Percentiles rank a stretch among this genome's conserved stretches.
Evolutionary conservation across 2,888 invertebrate species (phyloP).

Genomic region (Cryptophagus acutangulus): DNA sequence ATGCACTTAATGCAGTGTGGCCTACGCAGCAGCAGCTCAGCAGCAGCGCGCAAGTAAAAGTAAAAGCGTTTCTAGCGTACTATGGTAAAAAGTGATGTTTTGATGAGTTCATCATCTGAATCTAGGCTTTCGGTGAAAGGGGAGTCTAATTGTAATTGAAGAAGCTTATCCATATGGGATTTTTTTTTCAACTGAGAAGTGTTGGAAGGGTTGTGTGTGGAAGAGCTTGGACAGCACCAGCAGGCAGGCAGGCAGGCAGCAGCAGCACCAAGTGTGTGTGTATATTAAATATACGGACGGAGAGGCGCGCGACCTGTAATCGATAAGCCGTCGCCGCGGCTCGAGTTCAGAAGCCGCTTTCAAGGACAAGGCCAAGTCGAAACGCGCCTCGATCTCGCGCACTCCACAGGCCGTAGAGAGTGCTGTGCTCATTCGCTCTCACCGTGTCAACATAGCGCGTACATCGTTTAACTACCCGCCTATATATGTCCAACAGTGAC

Average conservation of each 20-base stretch:
- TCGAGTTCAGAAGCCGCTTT: slow-evolving; percentile 49
- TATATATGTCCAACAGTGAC: slow-evolving; percentile 4
- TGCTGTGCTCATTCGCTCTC: slow-evolving; percentile 23
- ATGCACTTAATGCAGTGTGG: too few relatives aligned
- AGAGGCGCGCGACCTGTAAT: slow-evolving; percentile 42
- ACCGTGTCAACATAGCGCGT: slow-evolving; percentile 21
- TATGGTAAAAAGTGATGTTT: background rate
- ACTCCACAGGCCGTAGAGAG: slow-evolving; percentile 19
- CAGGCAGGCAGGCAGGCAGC: too few relatives aligned
- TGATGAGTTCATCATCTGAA: too few relatives aligned
- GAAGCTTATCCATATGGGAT: too few relatives aligned
- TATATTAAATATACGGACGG: too few relatives aligned
- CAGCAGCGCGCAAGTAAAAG: slow-evolving; percentile 2
- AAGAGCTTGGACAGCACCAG: too few relatives aligned
- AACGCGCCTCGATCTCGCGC: slow-evolving; percentile 36
- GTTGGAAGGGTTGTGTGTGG: too few relatives aligned
- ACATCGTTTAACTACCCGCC: background rate
- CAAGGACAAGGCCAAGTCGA: slow-evolving; percentile 57
- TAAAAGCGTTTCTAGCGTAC: slow-evolving; percentile 3
- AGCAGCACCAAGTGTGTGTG: slow-evolving; percentile 20
- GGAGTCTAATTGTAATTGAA: too few relatives aligned
- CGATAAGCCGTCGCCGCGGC: slow-evolving; percentile 43
- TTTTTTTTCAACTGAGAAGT: too few relatives aligned
- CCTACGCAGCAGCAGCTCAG: slow-evolving; percentile 1
- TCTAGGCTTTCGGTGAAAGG: slow-evolving; percentile 6